Base-by-base conservation (phyloP, 1,140 invertebrate genomes). In the Pogonomyrmex californicus region DNA sequence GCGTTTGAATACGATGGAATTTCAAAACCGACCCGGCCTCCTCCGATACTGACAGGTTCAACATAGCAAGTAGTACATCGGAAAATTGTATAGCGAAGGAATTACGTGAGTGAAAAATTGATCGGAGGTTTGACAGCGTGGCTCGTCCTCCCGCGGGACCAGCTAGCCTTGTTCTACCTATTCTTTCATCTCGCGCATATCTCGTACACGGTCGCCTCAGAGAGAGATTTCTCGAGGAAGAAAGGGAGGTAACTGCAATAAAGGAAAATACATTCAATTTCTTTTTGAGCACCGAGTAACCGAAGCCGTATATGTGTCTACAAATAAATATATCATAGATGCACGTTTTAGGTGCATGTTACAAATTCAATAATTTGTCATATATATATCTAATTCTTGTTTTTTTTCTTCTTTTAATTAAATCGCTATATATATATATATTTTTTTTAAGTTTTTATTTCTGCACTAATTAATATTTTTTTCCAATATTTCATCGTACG, bases 81-180 rank as follows among this genome's bases (percentile, higher is more conserved):
- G 81, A 87, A 85, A 92, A 85, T 89, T 88, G 83, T 71, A 86
- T 77, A 77, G 62, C 58, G 60, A 70, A 73, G 56, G 66, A 75
- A 88, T 85, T 76, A 58, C 63, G 66, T 87, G 88, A 92, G 90
- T 90, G 91, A 92, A 92, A 92, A 91, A 92, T 92, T 92, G 91
- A 91, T 90, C 91, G 87, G 68, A 75, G 81, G 70, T 89, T 91
- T 81, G 88, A 62, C 60, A 76, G 70, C 83, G 70, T 79, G 79
- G 83, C 66, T 62, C 60, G n/a, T 58, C 56, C 36, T 88, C 88
- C 78, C 83, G 38, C 23, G 89, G 49, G 86, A 90, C 70, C 41
- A 60, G 75, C 63, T 51, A 23, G 60, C 54, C n/a, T 79, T 73
- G 62, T 82, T 81, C 51, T 56, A 60, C 44, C 70, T 51, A 49